Evolutionary conservation across 2,888 invertebrate genomes (phyloP).

Genomic region (Pristionchus mayeri): DNA sequence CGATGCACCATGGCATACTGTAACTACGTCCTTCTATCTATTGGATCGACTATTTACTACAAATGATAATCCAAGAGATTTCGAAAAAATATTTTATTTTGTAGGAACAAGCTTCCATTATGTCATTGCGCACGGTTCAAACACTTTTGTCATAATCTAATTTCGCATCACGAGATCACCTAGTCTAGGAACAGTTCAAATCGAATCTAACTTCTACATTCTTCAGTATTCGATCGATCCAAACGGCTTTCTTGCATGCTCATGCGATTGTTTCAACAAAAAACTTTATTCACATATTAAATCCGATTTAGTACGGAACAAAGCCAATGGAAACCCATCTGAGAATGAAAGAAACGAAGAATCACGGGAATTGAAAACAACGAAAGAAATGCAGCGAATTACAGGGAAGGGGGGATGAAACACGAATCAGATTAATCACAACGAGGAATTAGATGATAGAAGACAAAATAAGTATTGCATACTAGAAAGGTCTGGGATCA

Average conservation of each 20-base stretch:
- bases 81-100: too few species aligned
- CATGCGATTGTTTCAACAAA: background rate
- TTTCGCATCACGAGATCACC: too few species aligned
- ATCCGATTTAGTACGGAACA: background rate
- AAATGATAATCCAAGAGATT: too few species aligned
- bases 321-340: background rate
- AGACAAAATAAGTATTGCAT: too few species aligned
- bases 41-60: too few species aligned
- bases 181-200: too few species aligned
- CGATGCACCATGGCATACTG: slow-evolving; percentile 34
- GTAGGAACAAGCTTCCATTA: too few species aligned
- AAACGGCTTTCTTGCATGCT: background rate
- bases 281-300: background rate
- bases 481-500: too few species aligned
- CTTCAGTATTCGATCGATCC: slow-evolving; percentile 4
- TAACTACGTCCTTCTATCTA: too few species aligned
- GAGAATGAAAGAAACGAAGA: slow-evolving; percentile 22
- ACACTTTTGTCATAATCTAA: too few species aligned
- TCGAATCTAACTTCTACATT: too few species aligned
- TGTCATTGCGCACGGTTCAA: too few species aligned
- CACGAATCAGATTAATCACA: background rate
- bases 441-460: background rate
- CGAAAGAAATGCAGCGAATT: background rate
- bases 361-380: background rate
- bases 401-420: background rate